These are phyloP conservation scores for Lutjanus argentimaculatus DNA, from an alignment of 2,797 vertebrate genomes.

Conservation along the genomic window DNA sequence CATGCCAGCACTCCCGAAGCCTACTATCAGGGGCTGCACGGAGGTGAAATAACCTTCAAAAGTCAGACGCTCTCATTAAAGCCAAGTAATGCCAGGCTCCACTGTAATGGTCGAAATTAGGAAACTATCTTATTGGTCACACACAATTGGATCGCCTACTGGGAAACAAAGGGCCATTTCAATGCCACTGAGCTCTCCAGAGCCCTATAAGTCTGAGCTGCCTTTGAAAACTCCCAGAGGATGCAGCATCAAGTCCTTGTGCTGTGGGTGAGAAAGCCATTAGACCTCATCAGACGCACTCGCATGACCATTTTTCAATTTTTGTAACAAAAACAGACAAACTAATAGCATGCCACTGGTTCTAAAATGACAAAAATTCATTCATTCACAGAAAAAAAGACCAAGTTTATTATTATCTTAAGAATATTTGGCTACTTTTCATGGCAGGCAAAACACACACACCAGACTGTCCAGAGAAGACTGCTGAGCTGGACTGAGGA, in stretches of 20 bases:
- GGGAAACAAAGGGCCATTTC: constrained; percentile 61
- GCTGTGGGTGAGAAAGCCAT: constrained; percentile 69
- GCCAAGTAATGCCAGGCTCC: constrained; percentile 34
- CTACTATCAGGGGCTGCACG: background rate
- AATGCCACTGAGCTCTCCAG: constrained; percentile 35
- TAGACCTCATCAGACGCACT: constrained; percentile 49
- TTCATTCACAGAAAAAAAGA: background rate
- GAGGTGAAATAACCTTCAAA: constrained; percentile 58
- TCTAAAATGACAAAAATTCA: background rate
- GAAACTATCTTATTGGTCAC: constrained; percentile 73
- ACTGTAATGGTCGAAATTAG: constrained; percentile 56
- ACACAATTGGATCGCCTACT: constrained; percentile 56
- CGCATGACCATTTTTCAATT: constrained; percentile 8
- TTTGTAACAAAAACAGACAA: background rate
- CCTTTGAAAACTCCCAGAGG: constrained; percentile 73
- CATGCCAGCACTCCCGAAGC: background rate
- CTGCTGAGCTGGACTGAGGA: constrained; percentile 8
- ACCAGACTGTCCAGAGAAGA: constrained; percentile 9
- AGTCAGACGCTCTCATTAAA: constrained; percentile 35
- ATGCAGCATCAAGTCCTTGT: constrained; percentile 63
- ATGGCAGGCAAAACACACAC: background rate
- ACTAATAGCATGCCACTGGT: background rate
- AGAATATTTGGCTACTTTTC: constrained; percentile 8
- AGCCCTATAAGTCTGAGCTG: constrained; percentile 61
- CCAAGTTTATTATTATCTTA: background rate